Percentiles rank a stretch among this genome's conserved stretches.
Conservation (phyloP, 2,113 vertebrate species). For the Zosterops hypoxanthus region DNA sequence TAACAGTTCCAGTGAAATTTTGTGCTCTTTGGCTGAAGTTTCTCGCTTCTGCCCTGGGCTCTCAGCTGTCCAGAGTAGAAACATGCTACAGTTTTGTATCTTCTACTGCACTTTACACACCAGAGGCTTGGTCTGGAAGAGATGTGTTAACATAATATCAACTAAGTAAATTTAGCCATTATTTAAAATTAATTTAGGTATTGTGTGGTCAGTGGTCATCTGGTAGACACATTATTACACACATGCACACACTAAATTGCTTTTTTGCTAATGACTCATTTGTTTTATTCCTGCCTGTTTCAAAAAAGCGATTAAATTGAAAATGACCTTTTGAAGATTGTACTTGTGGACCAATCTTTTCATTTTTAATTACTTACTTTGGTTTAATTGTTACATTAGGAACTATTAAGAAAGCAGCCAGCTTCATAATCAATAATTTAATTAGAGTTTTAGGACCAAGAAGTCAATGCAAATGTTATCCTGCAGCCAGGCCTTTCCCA, state of each 20-base stretch:
- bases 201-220: background rate
- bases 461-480: slow-evolving; percentile 64
- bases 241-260: background rate
- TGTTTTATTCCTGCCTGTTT: slow-evolving; percentile 24
- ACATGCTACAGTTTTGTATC: too few species aligned
- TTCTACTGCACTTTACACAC: background rate
- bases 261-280: slow-evolving; percentile 48
- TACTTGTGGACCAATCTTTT: slow-evolving; percentile 50
- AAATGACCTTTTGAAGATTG: slow-evolving; percentile 61
- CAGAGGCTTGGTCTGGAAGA: background rate
- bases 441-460: slow-evolving; percentile 60
- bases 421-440: slow-evolving; percentile 69
- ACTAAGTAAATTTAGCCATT: background rate
- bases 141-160: background rate
- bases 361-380: slow-evolving; percentile 67
- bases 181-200: slow-evolving; percentile 13
- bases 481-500: slow-evolving; percentile 31
- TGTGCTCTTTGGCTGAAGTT: background rate
- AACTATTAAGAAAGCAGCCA: slow-evolving; percentile 65
- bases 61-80: background rate
- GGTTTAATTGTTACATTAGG: slow-evolving; percentile 64
- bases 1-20: background rate
- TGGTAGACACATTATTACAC: background rate
- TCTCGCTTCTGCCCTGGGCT: background rate
- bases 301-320: slow-evolving; percentile 35